Conservation (phyloP, 2,797 vertebrate species). For the Pyrocephalus nanus region DNA sequence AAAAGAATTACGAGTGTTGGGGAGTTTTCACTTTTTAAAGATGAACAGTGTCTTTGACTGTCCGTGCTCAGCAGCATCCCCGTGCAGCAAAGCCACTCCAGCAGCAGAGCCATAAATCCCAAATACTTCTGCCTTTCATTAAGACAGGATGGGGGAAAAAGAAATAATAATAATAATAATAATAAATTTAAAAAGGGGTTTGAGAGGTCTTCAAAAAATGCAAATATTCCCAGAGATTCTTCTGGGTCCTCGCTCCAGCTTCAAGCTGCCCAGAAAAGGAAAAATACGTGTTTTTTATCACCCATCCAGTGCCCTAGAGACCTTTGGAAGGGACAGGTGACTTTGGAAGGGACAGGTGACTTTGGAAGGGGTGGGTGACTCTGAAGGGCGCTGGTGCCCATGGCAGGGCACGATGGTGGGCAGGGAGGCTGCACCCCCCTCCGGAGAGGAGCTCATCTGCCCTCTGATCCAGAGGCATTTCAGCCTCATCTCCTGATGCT, state of each 20-base stretch:
- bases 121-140: not conserved
- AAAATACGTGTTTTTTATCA: not conserved
- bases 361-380: not conserved
- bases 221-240: not conserved
- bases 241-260: not conserved
- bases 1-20: not conserved
- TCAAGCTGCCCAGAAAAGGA: not conserved
- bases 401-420: accelerated
- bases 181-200: not conserved
- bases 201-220: not conserved
- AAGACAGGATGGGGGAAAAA: accelerated
- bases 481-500: not conserved
- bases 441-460: not conserved
- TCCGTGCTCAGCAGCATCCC: not conserved
- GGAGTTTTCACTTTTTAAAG: not conserved
- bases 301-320: not conserved
- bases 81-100: not conserved
- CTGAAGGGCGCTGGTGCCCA: not conserved
- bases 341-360: not conserved
- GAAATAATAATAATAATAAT: too few species aligned
- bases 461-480: not conserved
- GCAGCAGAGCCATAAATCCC: accelerated
- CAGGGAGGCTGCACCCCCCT: not conserved
- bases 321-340: not conserved
- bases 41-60: not conserved